A percentile compares a stretch with the other conserved stretches of the same genome.
Conservation (phyloP, 2,113 vertebrate genomes). For the Pelmatolapia mariae region DNA sequence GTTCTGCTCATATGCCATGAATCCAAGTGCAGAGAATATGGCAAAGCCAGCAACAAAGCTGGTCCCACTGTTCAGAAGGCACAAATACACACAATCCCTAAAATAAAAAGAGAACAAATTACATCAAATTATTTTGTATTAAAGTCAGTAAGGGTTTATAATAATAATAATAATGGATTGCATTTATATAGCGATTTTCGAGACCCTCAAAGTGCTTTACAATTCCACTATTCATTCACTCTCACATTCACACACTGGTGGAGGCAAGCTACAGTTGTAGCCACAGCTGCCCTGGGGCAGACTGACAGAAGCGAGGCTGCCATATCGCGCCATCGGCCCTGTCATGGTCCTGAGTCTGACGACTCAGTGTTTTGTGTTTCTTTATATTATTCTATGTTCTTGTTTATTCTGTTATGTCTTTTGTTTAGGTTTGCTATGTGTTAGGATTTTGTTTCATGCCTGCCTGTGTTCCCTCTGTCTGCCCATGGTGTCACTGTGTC, state of each 20-base stretch:
- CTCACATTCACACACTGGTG: background rate
- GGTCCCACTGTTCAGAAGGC: constrained; percentile 89
- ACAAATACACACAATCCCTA: constrained; percentile 88
- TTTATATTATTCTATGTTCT: background rate
- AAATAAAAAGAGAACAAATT: background rate
- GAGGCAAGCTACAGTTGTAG: background rate
- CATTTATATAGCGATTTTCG: background rate
- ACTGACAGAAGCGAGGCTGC: background rate
- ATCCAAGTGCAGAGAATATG: constrained; percentile 88
- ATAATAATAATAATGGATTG: background rate
- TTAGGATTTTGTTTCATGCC: background rate
- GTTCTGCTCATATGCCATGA: constrained; percentile 85
- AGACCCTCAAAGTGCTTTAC: background rate
- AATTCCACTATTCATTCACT: background rate
- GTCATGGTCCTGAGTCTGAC: background rate
- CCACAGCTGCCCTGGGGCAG: no score
- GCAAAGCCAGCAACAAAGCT: constrained; percentile 93
- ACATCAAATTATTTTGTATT: background rate
- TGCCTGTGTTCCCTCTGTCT: background rate
- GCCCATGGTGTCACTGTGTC: background rate
- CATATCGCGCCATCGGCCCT: background rate
- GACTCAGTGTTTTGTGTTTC: background rate
- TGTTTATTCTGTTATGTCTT: background rate
- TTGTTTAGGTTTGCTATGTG: background rate
- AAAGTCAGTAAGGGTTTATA: background rate